Conservation (phyloP, 2,888 invertebrate genomes). For the Sminthurinus aureus region DNA sequence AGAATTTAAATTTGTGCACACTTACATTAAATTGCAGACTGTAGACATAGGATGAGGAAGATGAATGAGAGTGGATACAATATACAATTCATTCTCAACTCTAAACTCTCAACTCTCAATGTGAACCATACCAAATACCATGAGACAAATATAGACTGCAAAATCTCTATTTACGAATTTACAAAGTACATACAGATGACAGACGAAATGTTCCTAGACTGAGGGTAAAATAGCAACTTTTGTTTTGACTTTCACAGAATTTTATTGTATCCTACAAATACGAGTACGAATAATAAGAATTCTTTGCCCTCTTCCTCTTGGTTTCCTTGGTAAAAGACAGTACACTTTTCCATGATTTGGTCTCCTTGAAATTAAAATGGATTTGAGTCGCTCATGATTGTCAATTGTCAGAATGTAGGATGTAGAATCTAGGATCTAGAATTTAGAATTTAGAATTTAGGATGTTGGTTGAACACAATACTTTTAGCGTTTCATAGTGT, state of each 20-base stretch:
- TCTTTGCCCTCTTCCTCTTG: background rate
- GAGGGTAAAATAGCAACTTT: conserved; percentile 7
- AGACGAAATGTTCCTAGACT: conserved; percentile 4
- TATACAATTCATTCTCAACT: no score
- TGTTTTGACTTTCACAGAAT: conserved; percentile 4
- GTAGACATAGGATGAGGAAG: no score
- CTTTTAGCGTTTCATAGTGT: no score
- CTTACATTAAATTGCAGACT: no score
- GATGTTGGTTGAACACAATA: no score
- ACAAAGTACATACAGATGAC: background rate
- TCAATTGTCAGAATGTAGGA: background rate
- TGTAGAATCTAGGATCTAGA: background rate
- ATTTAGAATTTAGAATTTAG: no score
- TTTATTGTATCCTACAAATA: background rate
- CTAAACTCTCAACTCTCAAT: no score
- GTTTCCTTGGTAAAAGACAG: background rate
- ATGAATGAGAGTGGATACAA: no score
- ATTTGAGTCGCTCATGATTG: background rate
- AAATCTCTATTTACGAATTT: background rate
- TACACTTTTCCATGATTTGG: background rate
- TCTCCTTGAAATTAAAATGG: background rate
- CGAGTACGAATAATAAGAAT: background rate
- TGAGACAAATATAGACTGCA: no score
- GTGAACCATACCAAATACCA: no score
- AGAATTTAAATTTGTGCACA: no score